Conservation (phyloP, 2,888 invertebrate genomes). For the Cephus spinipes region DNA sequence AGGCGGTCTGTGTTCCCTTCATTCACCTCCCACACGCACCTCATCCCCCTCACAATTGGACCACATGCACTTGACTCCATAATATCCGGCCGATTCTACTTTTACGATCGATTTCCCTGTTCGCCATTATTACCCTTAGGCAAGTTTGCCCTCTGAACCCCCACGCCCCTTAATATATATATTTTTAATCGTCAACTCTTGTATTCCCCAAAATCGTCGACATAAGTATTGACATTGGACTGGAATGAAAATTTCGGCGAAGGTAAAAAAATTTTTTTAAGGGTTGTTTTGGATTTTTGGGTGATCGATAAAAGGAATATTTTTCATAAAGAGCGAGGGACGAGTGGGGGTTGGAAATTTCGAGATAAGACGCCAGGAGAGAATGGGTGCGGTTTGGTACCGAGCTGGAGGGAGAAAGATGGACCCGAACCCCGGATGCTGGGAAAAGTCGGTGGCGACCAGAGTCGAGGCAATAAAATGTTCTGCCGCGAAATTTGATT, state of each 20-base stretch:
- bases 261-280: not conserved
- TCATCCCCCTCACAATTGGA: constrained; percentile 43
- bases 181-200: not conserved
- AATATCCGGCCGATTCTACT: constrained; percentile 21
- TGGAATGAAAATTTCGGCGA: not conserved
- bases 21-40: constrained; percentile 49
- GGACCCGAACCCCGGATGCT: not conserved
- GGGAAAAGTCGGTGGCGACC: not conserved
- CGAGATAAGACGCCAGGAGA: constrained; percentile 15
- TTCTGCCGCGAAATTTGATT: constrained; percentile 63
- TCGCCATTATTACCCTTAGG: not conserved
- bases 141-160: not conserved
- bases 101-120: not conserved
- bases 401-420: not conserved
- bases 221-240: not conserved
- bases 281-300: not conserved
- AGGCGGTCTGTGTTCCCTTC: constrained; percentile 60
- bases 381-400: constrained; percentile 6
- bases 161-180: not conserved
- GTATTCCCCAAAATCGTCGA: not conserved
- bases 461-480: constrained; percentile 44
- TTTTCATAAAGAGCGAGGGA: no score
- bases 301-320: no score
- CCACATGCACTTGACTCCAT: constrained; percentile 57
- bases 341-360: not conserved